Evolutionary conservation across 1,140 invertebrate species (phyloP), one percentile per base, ranked within the genome.

Genomic region (Anagrus nilaparvatae): DNA sequence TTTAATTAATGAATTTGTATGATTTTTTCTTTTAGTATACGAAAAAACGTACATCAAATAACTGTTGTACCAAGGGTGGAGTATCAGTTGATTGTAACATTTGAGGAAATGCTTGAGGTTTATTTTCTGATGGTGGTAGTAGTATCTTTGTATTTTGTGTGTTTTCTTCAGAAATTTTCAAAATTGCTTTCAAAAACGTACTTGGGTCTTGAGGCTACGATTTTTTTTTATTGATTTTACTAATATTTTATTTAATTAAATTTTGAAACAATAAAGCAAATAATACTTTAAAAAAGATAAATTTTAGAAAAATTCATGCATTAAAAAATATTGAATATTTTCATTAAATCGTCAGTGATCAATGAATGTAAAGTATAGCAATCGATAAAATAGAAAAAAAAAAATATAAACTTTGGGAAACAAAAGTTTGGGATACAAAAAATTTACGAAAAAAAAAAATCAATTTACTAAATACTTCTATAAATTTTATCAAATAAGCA

Each of bases 161-260:
- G 40, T 47, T 62, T 24, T 58, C 59, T 20, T 65, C 58, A 2
- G 58, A 46, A 42, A 67, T 67, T 50, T 63, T 66, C 43, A 67
- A 43, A 43, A 67, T 49, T 16, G 61, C 63, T 43, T 65, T 67
- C 39, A 67, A 55, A 41, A 63, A 59, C 19, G 62, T 63, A 34
- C 65, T 66, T 12, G 60, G 63, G 48, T 67, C 63, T 50, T 60
- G 61, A n/a, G 56, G 52, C 51, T 59, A 44, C 30, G 46, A 39
- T 42, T 40, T 28, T 44, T 42, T 48, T 19, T 46, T 47, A 45
- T 43, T 45, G n/a, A 32, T 44, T 40, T 43, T 43, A 45, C 27
- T 37, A 31, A 17, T 33, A 23, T 35, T 0, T 13, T 19, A 29
- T 27, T 29, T n/a, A 29, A 10, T 10, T 29, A 25, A 30, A n/a